Conservation (phyloP, 2,888 invertebrate genomes). For the Liopterus haemorrhoidalis region DNA sequence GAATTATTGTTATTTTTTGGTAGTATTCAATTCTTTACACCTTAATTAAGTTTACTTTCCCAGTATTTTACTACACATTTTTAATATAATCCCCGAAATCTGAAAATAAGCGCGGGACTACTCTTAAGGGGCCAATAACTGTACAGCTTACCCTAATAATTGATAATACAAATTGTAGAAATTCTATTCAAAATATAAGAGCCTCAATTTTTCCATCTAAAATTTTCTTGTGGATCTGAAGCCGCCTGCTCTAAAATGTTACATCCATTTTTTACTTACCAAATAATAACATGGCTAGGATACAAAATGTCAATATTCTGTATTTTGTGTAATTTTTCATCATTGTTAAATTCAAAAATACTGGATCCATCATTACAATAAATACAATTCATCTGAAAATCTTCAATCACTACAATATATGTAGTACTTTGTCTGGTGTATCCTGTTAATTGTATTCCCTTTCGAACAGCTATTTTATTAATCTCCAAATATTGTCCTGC, state of each 20-base stretch:
- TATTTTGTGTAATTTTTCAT: conserved; percentile 35
- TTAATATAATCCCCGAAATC: no score
- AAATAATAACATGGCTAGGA: conserved; percentile 40
- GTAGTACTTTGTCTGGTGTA: conserved; percentile 33
- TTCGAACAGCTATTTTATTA: conserved; percentile 26
- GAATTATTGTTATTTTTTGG: no score
- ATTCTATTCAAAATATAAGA: no score
- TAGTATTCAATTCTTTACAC: no score
- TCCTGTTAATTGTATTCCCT: conserved; percentile 34
- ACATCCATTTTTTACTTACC: conserved; percentile 35
- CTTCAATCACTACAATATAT: conserved; percentile 39
- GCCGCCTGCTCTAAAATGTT: not conserved
- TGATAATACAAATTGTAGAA: no score
- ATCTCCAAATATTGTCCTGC: conserved; percentile 28
- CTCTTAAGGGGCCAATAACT: no score
- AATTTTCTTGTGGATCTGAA: no score
- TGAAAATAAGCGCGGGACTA: no score
- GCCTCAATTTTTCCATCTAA: no score
- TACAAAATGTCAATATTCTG: conserved; percentile 40
- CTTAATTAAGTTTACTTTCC: no score
- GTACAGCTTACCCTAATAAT: no score
- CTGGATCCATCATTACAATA: conserved; percentile 35
- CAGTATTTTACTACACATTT: no score
- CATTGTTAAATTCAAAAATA: conserved; percentile 37
- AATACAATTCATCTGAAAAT: conserved; percentile 26